Base-by-base conservation (phyloP, 2,113 vertebrate species). In the Coreoperca whiteheadi region DNA sequence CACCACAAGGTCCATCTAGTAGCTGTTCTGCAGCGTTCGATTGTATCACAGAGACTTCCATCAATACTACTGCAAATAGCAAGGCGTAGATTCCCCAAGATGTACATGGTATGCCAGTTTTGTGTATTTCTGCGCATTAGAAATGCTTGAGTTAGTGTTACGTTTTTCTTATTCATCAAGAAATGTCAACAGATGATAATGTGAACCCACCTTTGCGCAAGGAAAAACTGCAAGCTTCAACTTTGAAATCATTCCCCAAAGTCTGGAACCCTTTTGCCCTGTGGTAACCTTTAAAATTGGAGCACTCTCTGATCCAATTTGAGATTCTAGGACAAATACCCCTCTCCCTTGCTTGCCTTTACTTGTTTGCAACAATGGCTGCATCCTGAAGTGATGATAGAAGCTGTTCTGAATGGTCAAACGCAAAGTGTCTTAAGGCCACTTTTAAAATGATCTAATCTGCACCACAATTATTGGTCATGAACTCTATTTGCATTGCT, bases 281-380 rank as follows among this genome's bases (percentile, higher is more conserved):
- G 73, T 65, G 75, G 78, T 77, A 63, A 63, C 74, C 81, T 91
- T 87, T 78, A 84, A 82, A 87, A 89, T 77, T 73, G 48, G 54
- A 86, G 73, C 76, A 69, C 67, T 89, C 82, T 74, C 79, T 80
- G 85, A 90, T 93, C 86, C 86, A 84, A 83, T 91, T 92, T 88
- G 65, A 85, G 89, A 86, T 88, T 86, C 83, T 70, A 74, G 79
- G 67, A 83, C 83, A 86, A 84, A 76, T 50, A 66, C 51, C 61
- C 61, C 63, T 67, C 32, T 87, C 18, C 23, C 32, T 63, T 53
- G 64, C 74, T 83, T 77, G 63, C 65, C 46, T 85, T 82, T 72
- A 53, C 81, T 89, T 57, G 54, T 77, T 74, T 79, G 67, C 76
- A 90, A 87, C 86, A 88, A 87, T 84, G 79, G 73, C 84, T 84